Base-by-base conservation (phyloP, 2,888 invertebrate species). In the Seira ritae region DNA sequence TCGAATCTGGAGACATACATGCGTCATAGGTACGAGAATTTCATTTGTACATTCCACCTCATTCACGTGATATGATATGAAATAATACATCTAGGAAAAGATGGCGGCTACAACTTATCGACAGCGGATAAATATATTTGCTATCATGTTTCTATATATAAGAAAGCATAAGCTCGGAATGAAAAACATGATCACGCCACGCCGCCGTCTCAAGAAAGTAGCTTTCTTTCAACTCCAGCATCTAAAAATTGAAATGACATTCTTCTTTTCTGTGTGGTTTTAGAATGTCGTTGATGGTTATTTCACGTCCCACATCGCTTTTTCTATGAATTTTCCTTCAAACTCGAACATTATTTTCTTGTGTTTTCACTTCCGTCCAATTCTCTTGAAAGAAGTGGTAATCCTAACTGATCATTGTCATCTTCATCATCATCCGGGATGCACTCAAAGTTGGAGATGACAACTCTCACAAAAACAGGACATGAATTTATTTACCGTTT, bases 231-330 rank as follows among this genome's bases (percentile, higher is more conserved):
- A 20, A 24, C 68, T 60, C 68, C 80, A 80, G 65, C 55, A 55
- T 12, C 74, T 74, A 73, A 80, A n/a, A 80, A 80, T 80, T 80
- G 80, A 80, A 80, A 80, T 80, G 80, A 80, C 80, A 80, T 74
- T 75, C 69, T 31, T 75, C 22, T 73, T 55, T 68, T 17, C 66
- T 17, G 73, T 72, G 71, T 79, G 1, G n/a, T 69, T 80, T 78
- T 73, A 69, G 73, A 60, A 74, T 74, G 74, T 74, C 74, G 65
- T 74, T 17, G 69, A 69, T 73, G 42, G 78, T 78, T 78, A 74
- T 74, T 72, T 74, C 80, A 74, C 69, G 80, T 80, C 80, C 74
- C 80, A 70, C 69, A 74, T 80, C 80, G 74, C 42, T 68, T 80
- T 67, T 80, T 80, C 50, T 73, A 80, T 80, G 80, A 80, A 80